phyloP scores from a whole-genome alignment of 2,113 vertebrate species.

The Perccottus glenii region DNA sequence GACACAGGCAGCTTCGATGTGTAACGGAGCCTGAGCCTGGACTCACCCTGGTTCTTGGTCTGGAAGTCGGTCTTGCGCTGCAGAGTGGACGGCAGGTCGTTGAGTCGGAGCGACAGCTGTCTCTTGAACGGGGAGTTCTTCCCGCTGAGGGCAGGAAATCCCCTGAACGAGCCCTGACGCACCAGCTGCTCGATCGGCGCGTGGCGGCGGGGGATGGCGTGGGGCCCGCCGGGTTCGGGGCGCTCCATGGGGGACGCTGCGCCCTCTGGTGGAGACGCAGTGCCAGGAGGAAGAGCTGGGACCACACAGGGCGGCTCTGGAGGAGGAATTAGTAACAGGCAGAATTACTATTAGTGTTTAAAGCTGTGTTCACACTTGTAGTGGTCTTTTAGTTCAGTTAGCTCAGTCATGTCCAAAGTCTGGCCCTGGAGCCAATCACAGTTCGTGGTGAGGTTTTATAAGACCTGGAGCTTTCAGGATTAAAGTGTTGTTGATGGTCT shows the following conservation, averaged over 20 bases:
- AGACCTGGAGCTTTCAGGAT: too few species aligned
- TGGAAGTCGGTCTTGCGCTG: constrained; percentile 88
- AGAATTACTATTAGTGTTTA: background rate
- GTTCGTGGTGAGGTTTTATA: too few species aligned
- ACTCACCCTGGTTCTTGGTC: constrained; percentile 85
- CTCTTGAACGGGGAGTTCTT: constrained; percentile 94
- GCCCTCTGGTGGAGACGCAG: constrained; percentile 84
- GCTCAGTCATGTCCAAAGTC: too few species aligned
- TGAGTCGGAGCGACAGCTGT: constrained; percentile 90
- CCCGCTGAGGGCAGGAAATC: constrained; percentile 90
- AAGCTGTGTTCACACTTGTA: too few species aligned
- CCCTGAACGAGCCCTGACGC: constrained; percentile 90
- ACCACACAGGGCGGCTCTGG: constrained; percentile 67
- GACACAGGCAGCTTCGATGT: background rate
- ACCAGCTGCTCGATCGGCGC: constrained; percentile 93
- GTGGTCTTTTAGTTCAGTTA: too few species aligned
- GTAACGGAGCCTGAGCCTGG: background rate
- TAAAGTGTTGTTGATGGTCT: too few species aligned
- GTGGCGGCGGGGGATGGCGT: constrained; percentile 89
- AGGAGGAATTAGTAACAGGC: background rate
- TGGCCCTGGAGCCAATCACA: too few species aligned
- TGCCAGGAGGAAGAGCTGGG: constrained; percentile 77
- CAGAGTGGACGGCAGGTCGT: constrained; percentile 90
- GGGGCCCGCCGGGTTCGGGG: constrained; percentile 81
- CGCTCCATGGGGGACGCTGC: constrained; percentile 83